Conservation (phyloP, 2,797 vertebrate species). For the Typhlichthys subterraneus region DNA sequence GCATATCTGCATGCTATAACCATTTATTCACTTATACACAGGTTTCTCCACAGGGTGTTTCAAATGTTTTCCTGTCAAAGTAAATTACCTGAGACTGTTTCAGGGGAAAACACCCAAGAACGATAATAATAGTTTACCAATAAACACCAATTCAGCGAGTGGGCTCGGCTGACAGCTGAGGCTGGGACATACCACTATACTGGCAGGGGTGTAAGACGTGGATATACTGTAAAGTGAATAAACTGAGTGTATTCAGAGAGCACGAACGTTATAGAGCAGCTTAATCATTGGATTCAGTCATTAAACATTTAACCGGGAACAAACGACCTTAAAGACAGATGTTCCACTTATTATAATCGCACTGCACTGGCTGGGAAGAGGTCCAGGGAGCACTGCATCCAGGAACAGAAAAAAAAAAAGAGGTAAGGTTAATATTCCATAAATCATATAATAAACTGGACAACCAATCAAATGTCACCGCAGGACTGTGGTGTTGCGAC, state of each 20-base stretch:
- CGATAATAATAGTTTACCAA: constrained; percentile 9
- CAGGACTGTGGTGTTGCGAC: no score
- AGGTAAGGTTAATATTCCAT: neutral
- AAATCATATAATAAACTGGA: neutral
- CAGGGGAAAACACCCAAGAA: neutral
- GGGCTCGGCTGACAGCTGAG: neutral
- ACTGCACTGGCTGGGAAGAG: no score
- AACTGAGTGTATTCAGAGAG: constrained; percentile 6
- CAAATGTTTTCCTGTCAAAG: constrained; percentile 43
- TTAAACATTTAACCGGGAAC: constrained; percentile 12
- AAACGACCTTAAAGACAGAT: neutral
- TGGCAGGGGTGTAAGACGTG: neutral
- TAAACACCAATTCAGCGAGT: constrained; percentile 4
- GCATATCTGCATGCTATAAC: constrained; percentile 50
- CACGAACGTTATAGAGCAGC: constrained; percentile 11
- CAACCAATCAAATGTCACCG: no score
- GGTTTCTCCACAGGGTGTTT: constrained; percentile 41
- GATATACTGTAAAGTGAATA: no score
- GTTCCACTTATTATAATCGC: no score
- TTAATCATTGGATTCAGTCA: constrained; percentile 32
- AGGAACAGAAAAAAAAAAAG: no score
- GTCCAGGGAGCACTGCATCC: no score
- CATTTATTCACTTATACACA: constrained; percentile 51
- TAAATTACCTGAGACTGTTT: constrained; percentile 49
- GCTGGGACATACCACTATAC: constrained; percentile 7